Evolutionary conservation across 2,797 vertebrate genomes (phyloP).

Genomic region (Alcedo quadribrachys): DNA sequence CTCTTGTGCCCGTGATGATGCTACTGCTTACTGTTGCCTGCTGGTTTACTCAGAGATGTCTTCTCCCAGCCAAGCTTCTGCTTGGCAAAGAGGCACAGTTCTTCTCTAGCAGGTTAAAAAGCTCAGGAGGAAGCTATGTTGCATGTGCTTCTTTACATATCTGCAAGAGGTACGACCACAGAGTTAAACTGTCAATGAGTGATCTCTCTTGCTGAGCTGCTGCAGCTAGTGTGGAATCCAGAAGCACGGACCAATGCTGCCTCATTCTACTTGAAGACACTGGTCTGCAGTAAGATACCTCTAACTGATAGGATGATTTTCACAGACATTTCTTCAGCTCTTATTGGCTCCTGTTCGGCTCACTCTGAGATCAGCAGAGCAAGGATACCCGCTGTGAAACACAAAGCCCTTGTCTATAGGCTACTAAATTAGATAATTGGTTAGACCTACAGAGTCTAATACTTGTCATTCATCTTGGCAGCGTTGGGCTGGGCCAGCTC

Average conservation of each 20-base stretch:
- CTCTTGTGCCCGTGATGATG: fast-evolving
- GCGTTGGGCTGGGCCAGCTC: neutral
- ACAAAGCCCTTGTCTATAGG: neutral
- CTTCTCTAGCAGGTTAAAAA: neutral
- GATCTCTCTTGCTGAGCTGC: neutral
- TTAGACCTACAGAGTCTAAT: neutral
- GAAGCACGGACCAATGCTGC: neutral
- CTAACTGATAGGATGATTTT: neutral
- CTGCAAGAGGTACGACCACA: neutral
- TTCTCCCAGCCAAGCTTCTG: neutral
- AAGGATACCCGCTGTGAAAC: neutral
- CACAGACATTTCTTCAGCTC: neutral
- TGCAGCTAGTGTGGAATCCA: neutral
- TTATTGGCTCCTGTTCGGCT: neutral
- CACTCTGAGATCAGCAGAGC: neutral
- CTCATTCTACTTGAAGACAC: neutral
- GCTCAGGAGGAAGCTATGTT: neutral
- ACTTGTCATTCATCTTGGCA: neutral
- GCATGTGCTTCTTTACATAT: neutral
- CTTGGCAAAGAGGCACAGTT: neutral
- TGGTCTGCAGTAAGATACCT: neutral
- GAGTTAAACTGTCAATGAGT: neutral
- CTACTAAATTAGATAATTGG: neutral
- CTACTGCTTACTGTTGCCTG: neutral
- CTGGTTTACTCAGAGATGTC: neutral